Base-by-base conservation (phyloP, 2,797 vertebrate species). In the Apogon talboti region DNA sequence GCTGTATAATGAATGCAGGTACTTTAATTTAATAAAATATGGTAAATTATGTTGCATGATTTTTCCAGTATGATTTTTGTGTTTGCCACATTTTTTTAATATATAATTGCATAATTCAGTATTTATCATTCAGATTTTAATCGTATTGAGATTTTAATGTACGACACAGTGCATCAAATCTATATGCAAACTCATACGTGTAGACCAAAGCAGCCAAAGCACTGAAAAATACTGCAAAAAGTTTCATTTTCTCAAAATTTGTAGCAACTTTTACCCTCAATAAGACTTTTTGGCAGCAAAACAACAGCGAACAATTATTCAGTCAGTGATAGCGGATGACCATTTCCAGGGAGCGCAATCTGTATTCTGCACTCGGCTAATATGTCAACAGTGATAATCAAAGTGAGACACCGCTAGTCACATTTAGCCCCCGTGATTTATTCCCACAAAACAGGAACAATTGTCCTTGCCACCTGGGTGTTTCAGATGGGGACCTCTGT, bases 391-490 rank as follows among this genome's bases (percentile, higher is more conserved):
- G 71, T 71, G 67, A 83, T 85, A 72, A 83, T 86, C 80, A 88
- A 83, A 88, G 66, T 64, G 70, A 83, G 84, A 84, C 74, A 55
- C 71, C 50, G 47, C 59, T 24, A 48, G 77, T 67, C 80, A 71
- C 79, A 74, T 88, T 86, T 63, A 84, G 81, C 75, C 55, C 16
- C 59, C 65, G 83, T 85, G 86, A 90, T 89, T 91, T 85, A 91
- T 84, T 85, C 74, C 46, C 56, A 71, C 75, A 81, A 76, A 89
- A 76, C 45, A 69, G 76, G 76, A 83, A 82, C 81, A 68, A 84
- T 85, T 89, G 86, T 89, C 87, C 86, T 87, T 88, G 79, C 81
- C 37, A 58, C 51, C 65, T 41, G 51, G 64, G 44, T 61, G 74
- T 85, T 84, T 76, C 66, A 77, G 68, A 84, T 6, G 40, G 46